phyloP scores from a whole-genome alignment of 2,797 vertebrate genomes.

The Percopsis omiscomaycus region DNA sequence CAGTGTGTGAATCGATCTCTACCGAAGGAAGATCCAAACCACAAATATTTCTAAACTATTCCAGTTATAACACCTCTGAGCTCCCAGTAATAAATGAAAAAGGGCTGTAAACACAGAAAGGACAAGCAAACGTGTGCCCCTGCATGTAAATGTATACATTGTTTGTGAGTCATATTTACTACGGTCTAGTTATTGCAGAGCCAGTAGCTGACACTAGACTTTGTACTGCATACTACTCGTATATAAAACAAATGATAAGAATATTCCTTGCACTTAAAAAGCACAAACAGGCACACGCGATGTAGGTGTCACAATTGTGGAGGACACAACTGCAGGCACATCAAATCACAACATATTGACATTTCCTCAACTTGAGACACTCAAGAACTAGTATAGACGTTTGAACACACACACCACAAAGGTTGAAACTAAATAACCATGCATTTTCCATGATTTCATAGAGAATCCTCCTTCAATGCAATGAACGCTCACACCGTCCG shows the following conservation, averaged over 20 bases:
- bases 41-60: conserved; percentile 69
- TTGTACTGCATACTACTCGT: conserved; percentile 47
- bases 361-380: conserved; percentile 50
- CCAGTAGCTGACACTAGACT: conserved; percentile 40
- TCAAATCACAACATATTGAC: conserved; percentile 66
- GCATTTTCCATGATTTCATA: conserved; percentile 57
- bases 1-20: conserved; percentile 52
- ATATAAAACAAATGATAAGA: conserved; percentile 50
- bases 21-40: conserved; percentile 64
- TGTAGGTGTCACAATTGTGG: conserved; percentile 65
- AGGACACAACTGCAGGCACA: conserved; percentile 70
- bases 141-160: conserved; percentile 42
- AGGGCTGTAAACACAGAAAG: conserved; percentile 52
- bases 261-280: conserved; percentile 52
- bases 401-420: conserved; percentile 56
- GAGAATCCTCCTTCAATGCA: conserved; percentile 43
- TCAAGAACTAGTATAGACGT: conserved; percentile 55
- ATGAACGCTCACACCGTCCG: conserved; percentile 43
- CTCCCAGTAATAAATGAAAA: conserved; percentile 69
- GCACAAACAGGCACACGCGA: conserved; percentile 75
- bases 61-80: conserved; percentile 53
- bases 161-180: conserved; percentile 42
- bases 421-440: conserved; percentile 67
- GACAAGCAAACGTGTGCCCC: conserved; percentile 63
- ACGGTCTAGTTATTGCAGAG: conserved; percentile 9